These are phyloP conservation scores for Sitobion miscanthi DNA, from an alignment of 1,140 invertebrate genomes.

Conservation along the genomic window DNA sequence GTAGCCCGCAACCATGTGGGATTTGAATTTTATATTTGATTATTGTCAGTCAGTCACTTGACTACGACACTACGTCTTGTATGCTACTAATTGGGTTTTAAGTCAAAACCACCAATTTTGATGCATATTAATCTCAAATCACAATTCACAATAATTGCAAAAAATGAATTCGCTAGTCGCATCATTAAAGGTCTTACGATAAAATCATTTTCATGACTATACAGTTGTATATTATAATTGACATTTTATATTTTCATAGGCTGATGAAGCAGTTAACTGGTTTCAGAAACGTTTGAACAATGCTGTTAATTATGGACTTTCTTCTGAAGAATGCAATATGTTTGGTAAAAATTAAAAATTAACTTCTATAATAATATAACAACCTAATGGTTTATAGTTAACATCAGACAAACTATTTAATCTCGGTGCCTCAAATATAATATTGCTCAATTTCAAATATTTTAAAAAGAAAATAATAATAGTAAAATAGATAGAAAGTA, in stretches of 20 bases:
- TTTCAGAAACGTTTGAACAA: conserved; percentile 47
- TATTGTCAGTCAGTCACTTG: no score
- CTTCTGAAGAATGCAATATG: conserved; percentile 19
- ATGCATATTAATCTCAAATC: no score
- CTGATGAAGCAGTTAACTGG: conserved; percentile 34
- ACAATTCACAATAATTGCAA: not conserved
- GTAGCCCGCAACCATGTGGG: no score
- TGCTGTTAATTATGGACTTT: conserved; percentile 36
- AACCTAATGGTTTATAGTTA: not conserved
- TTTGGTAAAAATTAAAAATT: conserved; percentile 20
- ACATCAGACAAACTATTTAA: not conserved
- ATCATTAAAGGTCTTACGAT: conserved; percentile 19
- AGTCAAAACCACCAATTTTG: no score
- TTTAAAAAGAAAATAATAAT: not conserved
- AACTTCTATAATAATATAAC: not conserved
- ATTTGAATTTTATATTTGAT: no score
- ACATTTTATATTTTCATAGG: not conserved
- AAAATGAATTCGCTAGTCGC: not conserved
- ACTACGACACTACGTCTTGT: no score
- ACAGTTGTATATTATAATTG: not conserved
- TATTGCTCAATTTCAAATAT: not conserved
- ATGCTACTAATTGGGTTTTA: no score
- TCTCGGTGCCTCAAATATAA: not conserved
- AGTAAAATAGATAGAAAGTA: no score
- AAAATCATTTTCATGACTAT: not conserved